phyloP scores from a whole-genome alignment of 2,888 invertebrate genomes.

The Dusona sp. region DNA sequence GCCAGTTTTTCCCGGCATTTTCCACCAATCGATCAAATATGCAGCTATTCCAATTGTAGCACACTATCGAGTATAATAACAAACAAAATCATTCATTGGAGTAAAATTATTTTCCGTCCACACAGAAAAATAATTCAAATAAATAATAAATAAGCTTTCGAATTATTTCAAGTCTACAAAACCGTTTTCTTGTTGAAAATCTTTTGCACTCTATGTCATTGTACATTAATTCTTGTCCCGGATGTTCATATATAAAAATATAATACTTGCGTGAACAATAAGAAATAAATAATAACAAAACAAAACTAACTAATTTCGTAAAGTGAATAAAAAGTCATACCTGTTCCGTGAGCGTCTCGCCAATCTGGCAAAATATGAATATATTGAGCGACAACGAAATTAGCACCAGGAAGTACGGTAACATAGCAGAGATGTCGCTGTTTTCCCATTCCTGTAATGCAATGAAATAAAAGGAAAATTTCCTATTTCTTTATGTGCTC shows the following conservation, averaged over 20 bases:
- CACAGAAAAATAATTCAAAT: background rate
- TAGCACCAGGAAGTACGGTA: conserved; percentile 72
- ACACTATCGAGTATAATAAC: conserved; percentile 19
- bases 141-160: background rate
- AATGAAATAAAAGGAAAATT: background rate
- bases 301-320: background rate
- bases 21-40: conserved; percentile 78
- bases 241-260: background rate
- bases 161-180: background rate
- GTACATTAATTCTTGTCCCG: too few relatives aligned
- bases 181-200: too few relatives aligned
- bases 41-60: conserved; percentile 72
- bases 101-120: background rate
- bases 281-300: background rate
- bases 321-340: conserved; percentile 63
- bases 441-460: conserved; percentile 74
- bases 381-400: conserved; percentile 77
- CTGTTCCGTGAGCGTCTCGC: conserved; percentile 77
- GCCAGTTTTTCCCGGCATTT: conserved; percentile 72
- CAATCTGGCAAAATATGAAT: conserved; percentile 79
- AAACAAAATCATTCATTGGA: background rate
- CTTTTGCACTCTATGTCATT: too few relatives aligned
- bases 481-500: background rate
- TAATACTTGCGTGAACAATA: background rate
- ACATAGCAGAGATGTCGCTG: conserved; percentile 70